These are phyloP conservation scores for Montipora capricornis DNA, from an alignment of 64 coral and sea anemone genomes.

Conservation along the genomic window DNA sequence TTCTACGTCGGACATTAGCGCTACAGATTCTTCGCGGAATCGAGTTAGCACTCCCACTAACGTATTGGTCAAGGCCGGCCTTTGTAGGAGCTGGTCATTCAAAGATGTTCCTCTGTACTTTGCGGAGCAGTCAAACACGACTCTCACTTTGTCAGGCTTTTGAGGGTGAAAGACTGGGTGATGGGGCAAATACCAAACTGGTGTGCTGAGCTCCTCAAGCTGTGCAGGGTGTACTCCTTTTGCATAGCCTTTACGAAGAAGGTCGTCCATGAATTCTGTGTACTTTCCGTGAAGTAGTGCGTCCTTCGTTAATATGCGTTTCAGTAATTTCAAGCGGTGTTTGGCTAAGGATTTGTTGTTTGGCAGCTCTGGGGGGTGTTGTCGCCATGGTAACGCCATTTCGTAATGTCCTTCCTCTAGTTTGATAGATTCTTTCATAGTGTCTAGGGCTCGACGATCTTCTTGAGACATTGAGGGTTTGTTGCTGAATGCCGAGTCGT, in stretches of 20 bases:
- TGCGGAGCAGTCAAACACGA: background rate
- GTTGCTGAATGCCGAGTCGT: background rate
- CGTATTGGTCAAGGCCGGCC: background rate
- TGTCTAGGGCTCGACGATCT: slow-evolving; percentile 11
- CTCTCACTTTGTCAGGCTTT: no score
- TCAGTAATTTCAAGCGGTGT: background rate
- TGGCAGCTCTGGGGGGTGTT: slow-evolving; percentile 7
- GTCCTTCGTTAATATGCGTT: slow-evolving; percentile 28
- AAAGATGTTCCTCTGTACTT: slow-evolving; percentile 12
- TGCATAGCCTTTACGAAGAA: slow-evolving; percentile 35
- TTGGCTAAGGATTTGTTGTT: slow-evolving; percentile 39
- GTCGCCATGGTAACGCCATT: slow-evolving; percentile 29
- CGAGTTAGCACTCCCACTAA: slow-evolving; percentile 31
- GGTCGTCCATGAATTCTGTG: slow-evolving; percentile 6
- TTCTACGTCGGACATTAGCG: slow-evolving; percentile 27
- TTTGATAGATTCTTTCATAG: slow-evolving; percentile 14
- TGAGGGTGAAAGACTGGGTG: slow-evolving; percentile 13
- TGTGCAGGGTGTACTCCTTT: background rate
- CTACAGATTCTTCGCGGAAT: slow-evolving; percentile 22
- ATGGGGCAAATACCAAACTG: slow-evolving; percentile 45
- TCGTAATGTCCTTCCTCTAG: slow-evolving; percentile 60
- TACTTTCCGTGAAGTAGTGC: slow-evolving; percentile 32
- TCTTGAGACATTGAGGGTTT: slow-evolving; percentile 32
- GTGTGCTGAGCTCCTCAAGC: background rate
- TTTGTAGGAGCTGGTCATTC: slow-evolving; percentile 9